Conservation (phyloP, 2,113 vertebrate genomes). For the Callopanchax toddi region DNA sequence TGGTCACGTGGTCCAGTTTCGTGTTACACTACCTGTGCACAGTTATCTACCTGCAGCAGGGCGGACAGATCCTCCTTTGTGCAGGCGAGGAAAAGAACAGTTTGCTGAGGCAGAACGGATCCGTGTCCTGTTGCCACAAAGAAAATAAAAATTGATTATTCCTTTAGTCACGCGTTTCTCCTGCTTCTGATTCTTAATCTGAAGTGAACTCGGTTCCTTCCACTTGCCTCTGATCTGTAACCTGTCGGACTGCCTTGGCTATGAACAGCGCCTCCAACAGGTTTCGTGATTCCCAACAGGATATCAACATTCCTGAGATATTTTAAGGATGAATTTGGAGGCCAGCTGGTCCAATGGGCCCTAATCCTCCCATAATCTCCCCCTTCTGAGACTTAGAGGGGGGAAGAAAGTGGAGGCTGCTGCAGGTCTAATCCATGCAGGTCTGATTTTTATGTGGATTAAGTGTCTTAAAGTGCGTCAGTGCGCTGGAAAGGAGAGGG, state of each 20-base stretch:
- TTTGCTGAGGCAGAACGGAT: constrained; percentile 28
- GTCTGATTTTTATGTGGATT: constrained; percentile 28
- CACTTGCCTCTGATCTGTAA: constrained; percentile 49
- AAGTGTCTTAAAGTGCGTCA: background rate
- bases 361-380: constrained; percentile 71
- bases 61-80: constrained; percentile 78
- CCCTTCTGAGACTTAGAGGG: constrained; percentile 38
- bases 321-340: constrained; percentile 70
- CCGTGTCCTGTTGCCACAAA: background rate
- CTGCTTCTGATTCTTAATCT: background rate
- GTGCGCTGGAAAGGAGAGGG: no score
- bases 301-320: constrained; percentile 73
- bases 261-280: constrained; percentile 65
- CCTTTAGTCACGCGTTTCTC: background rate
- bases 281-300: constrained; percentile 40
- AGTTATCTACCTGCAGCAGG: constrained; percentile 72
- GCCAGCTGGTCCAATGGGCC: constrained; percentile 60
- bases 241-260: constrained; percentile 29
- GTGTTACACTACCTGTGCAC: constrained; percentile 80
- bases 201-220: background rate
- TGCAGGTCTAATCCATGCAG: constrained; percentile 35
- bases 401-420: constrained; percentile 32
- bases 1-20: constrained; percentile 78
- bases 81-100: constrained; percentile 21
- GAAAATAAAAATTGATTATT: background rate